These are phyloP conservation scores for Graphium colonna DNA, from an alignment of 2,888 invertebrate species.

Conservation along the genomic window DNA sequence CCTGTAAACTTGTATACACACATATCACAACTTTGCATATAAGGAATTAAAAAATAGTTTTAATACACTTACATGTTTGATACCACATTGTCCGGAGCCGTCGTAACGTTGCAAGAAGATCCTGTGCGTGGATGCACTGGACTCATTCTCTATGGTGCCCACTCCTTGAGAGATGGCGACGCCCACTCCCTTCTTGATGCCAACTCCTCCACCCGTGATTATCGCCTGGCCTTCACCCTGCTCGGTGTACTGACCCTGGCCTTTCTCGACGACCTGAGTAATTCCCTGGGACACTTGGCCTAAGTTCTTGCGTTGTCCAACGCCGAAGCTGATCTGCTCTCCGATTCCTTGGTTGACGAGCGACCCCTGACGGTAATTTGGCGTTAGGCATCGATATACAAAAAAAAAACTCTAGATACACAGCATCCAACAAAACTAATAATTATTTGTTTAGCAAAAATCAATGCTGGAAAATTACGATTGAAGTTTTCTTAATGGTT, in stretches of 20 bases:
- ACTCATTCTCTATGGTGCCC: conserved; percentile 49
- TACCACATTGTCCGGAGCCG: conserved; percentile 58
- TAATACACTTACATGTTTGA: conserved; percentile 64
- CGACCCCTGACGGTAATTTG: conserved; percentile 16
- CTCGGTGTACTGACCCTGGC: conserved; percentile 28
- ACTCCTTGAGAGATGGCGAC: conserved; percentile 35
- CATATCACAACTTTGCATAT: no score
- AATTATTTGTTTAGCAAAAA: no score
- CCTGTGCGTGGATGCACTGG: conserved; percentile 48
- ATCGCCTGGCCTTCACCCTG: conserved; percentile 29
- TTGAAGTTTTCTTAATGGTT: no score
- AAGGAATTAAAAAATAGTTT: no score
- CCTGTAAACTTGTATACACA: no score
- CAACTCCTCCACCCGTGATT: conserved; percentile 35
- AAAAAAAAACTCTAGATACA: no score
- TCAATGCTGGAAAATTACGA: no score
- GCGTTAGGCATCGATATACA: no score
- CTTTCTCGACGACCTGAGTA: conserved; percentile 11
- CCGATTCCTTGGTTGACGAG: conserved; percentile 25
- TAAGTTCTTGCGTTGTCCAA: conserved; percentile 12
- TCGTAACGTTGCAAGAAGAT: conserved; percentile 53
- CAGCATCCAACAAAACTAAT: no score
- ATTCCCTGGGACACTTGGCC: conserved; percentile 22
- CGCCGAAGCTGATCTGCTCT: conserved; percentile 22
- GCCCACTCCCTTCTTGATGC: conserved; percentile 32